Conservation (phyloP, 2,888 invertebrate genomes). For the Mimachlamys varia region DNA sequence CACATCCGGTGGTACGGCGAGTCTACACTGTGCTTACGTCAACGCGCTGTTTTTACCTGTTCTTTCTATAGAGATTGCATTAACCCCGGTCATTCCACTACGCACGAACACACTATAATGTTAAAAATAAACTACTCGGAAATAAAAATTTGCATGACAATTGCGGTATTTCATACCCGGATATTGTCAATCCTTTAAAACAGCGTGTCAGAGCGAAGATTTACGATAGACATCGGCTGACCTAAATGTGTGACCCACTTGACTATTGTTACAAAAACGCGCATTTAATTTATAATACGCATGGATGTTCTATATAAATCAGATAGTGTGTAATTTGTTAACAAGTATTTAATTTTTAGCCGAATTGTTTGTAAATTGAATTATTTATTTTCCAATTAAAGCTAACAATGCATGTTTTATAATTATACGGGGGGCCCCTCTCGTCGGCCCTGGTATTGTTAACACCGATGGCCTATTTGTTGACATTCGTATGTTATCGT, state of each 20-base stretch:
- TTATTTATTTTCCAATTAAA: neutral
- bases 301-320: too few species aligned
- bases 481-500: neutral
- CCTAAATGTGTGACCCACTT: slow-evolving; percentile 9
- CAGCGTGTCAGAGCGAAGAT: neutral
- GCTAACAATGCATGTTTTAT: neutral
- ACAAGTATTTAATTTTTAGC: neutral
- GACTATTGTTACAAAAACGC: neutral
- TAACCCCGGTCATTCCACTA: neutral
- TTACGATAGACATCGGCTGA: neutral
- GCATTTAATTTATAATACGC: too few species aligned
- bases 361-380: neutral
- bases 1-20: neutral
- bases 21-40: neutral
- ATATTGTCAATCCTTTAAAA: neutral
- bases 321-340: neutral
- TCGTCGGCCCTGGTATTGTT: neutral
- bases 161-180: neutral
- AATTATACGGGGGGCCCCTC: neutral
- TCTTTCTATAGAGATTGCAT: neutral
- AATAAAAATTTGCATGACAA: neutral
- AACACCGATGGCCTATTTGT: neutral
- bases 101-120: neutral
- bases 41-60: neutral
- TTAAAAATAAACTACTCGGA: neutral